phyloP scores from a whole-genome alignment of 2,113 vertebrate species.

The Motacilla tschutschensis region DNA sequence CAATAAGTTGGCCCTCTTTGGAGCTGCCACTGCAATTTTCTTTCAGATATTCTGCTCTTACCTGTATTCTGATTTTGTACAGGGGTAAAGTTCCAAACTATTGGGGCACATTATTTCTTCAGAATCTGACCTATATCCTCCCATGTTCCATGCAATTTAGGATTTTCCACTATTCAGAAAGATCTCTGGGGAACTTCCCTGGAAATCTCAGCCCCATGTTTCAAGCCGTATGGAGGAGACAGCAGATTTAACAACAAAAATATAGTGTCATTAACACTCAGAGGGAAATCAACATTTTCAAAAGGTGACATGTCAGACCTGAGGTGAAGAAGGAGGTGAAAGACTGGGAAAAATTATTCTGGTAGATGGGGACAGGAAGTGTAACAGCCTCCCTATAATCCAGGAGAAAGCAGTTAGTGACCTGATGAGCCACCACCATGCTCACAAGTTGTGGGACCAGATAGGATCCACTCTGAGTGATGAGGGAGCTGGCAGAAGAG shows the following conservation, averaged over 20 bases:
- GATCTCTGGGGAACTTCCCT: background rate
- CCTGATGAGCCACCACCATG: background rate
- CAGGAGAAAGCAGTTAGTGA: background rate
- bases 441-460: background rate
- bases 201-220: background rate
- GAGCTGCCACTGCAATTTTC: background rate
- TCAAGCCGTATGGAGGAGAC: background rate
- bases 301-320: background rate
- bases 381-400: background rate
- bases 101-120: background rate
- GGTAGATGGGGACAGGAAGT: background rate
- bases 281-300: background rate
- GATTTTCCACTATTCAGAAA: background rate
- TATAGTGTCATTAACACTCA: background rate
- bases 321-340: background rate
- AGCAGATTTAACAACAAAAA: background rate
- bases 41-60: background rate
- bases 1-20: background rate
- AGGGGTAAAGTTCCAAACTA: background rate
- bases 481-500: background rate
- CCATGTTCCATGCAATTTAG: too few relatives aligned
- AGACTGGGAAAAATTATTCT: background rate
- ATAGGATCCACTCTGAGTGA: background rate
- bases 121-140: background rate
- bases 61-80: background rate